Percentiles rank a stretch among this genome's conserved stretches.
These are phyloP conservation scores for Orius insidiosus DNA, from an alignment of 1,140 invertebrate genomes.

Conservation along the genomic window DNA sequence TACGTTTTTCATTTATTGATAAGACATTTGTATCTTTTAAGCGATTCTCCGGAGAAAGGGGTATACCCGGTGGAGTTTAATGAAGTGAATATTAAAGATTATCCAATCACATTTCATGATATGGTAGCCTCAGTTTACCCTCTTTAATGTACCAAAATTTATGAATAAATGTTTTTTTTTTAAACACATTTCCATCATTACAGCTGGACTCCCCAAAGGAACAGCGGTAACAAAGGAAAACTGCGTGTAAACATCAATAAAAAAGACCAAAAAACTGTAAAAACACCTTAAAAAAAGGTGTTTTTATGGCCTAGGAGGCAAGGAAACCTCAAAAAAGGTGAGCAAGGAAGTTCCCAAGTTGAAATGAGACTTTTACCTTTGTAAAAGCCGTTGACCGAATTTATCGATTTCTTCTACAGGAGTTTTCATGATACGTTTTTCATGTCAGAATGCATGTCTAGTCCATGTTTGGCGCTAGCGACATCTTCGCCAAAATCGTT, in stretches of 20 bases:
- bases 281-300: not conserved
- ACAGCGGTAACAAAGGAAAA: too few relatives aligned
- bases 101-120: slow-evolving; percentile 12
- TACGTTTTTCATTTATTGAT: slow-evolving; percentile 13
- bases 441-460: slow-evolving; percentile 86
- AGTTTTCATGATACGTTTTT: slow-evolving; percentile 85
- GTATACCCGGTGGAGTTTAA: slow-evolving; percentile 10
- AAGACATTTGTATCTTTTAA: slow-evolving; percentile 10
- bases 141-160: too few relatives aligned
- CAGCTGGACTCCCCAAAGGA: too few relatives aligned
- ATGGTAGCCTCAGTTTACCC: slow-evolving; percentile 11
- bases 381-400: slow-evolving; percentile 45
- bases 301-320: too few relatives aligned
- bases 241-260: too few relatives aligned
- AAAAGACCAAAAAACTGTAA: not conserved
- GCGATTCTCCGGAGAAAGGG: slow-evolving; percentile 5
- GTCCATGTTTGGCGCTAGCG: slow-evolving; percentile 67
- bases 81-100: slow-evolving; percentile 11
- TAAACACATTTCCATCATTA: too few relatives aligned
- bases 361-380: slow-evolving; percentile 37
- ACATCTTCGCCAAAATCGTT: slow-evolving; percentile 88
- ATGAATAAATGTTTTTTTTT: not conserved
- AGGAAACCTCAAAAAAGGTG: too few relatives aligned
- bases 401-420: slow-evolving; percentile 83
- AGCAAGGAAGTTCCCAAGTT: too few relatives aligned